Conservation (phyloP, 2,888 invertebrate species). For the Cryptocephalus moraei region DNA sequence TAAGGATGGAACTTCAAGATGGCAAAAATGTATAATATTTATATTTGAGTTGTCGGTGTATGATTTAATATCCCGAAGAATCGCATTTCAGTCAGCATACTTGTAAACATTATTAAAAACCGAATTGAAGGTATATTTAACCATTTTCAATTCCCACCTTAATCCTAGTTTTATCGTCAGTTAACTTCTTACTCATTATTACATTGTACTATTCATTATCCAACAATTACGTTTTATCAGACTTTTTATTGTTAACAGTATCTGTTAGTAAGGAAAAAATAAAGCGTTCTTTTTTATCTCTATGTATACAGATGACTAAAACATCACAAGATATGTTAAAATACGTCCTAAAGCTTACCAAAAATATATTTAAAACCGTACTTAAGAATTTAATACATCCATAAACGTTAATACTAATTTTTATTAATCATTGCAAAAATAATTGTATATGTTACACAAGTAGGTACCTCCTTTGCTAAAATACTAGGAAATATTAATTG, state of each 20-base stretch:
- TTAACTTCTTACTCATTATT: conserved; percentile 1
- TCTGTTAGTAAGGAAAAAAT: conserved; percentile 17
- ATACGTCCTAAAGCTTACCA: conserved; percentile 20
- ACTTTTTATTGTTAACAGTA: conserved; percentile 13
- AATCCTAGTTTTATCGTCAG: conserved; percentile 2
- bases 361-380: conserved; percentile 19
- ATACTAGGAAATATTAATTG: no score
- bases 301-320: conserved; percentile 8
- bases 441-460: conserved; percentile 6
- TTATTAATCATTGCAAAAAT: conserved; percentile 17
- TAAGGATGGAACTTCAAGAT: no score
- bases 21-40: no score
- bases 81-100: neutral
- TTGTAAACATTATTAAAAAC: conserved; percentile 4
- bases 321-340: conserved; percentile 24
- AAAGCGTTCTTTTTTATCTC: conserved; percentile 14
- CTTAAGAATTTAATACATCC: conserved; percentile 13
- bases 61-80: conserved; percentile 6
- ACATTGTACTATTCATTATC: conserved; percentile 20
- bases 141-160: neutral
- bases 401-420: conserved; percentile 13
- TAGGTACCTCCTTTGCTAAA: no score
- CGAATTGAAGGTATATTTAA: conserved; percentile 1
- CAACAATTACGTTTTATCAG: conserved; percentile 18
- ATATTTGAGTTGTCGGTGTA: no score